Conservation (phyloP, 2,113 vertebrate species). For the Pterocles burchelli region DNA sequence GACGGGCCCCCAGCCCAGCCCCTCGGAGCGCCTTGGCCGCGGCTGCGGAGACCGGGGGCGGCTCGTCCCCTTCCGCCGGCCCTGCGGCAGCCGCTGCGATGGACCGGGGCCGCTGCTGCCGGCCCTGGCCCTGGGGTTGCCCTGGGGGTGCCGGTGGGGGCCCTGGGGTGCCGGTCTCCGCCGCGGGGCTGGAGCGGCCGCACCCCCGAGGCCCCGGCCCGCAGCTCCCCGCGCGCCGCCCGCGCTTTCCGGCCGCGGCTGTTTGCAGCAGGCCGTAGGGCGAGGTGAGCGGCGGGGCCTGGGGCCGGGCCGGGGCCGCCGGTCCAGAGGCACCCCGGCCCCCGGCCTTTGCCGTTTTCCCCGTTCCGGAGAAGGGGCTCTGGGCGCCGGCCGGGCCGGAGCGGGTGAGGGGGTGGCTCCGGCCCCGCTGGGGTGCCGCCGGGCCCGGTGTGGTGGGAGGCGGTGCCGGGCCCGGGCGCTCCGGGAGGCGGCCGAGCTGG, state of each 20-base stretch:
- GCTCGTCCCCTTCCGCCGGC: background rate
- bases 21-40: too few relatives aligned
- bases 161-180: background rate
- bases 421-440: background rate
- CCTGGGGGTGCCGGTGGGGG: background rate
- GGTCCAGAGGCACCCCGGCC: too few relatives aligned
- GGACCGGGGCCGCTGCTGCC: background rate
- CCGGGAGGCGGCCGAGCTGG: background rate
- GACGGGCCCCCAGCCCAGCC: too few relatives aligned
- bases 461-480: too few relatives aligned
- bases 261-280: background rate
- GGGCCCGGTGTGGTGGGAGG: too few relatives aligned
- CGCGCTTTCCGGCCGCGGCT: background rate
- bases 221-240: background rate
- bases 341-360: too few relatives aligned
- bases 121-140: background rate
- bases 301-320: background rate
- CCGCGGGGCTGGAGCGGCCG: background rate
- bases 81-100: background rate
- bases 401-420: too few relatives aligned
- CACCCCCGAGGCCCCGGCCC: too few relatives aligned
- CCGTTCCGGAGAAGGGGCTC: background rate
- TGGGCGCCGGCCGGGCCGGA: background rate
- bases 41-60: fast-evolving
- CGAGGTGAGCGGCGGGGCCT: background rate